Base-by-base conservation (phyloP, 1,140 invertebrate species). In the Neuroterus valhalla region DNA sequence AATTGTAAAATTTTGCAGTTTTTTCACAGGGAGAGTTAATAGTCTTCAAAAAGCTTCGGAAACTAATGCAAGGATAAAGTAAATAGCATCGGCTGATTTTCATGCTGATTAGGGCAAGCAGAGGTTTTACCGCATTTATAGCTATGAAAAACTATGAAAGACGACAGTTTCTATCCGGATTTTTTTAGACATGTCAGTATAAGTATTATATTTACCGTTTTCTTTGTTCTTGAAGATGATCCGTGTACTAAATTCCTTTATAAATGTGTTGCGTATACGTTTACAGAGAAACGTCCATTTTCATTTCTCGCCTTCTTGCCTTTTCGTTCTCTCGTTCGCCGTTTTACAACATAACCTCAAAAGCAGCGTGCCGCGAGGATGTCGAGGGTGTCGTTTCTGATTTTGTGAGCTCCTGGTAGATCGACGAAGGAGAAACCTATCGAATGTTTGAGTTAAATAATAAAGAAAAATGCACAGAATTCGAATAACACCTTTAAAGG, bases 241-340 rank as follows among this genome's bases (percentile, higher is more conserved):
- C 46, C 6, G 6, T 48, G n/a, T 17, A n/a, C 8, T 17, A 48
- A 74, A 78, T 75, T 75, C 70, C 23, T 70, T 74, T 72, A 23
- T 31, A 71, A 76, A 81, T 71, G 44, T 70, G 48, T 0, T 44
- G 45, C 19, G 48, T n/a, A 52, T 50, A 42, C 12, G 11, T 43
- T 31, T 12, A 66, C 55, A 66, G 46, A 72, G 66, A 75, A 74
- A 74, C 79, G 70, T 78, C 79, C 79, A 81, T 81, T 68, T 80
- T 81, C 77, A 66, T 45, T 55, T 71, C 45, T 66, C 66, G 52
- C 21, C n/a, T n/a, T n/a, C n/a, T n/a, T n/a, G n/a, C n/a, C n/a
- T 48, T 10, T 19, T 70, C 74, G 74, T 81, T 81, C 77, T 23
- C 48, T 43, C 45, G 50, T 66, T 77, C 43, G 43, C 77, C 79